Conservation (phyloP, 2,888 invertebrate species). For the Apotomis capreana region DNA sequence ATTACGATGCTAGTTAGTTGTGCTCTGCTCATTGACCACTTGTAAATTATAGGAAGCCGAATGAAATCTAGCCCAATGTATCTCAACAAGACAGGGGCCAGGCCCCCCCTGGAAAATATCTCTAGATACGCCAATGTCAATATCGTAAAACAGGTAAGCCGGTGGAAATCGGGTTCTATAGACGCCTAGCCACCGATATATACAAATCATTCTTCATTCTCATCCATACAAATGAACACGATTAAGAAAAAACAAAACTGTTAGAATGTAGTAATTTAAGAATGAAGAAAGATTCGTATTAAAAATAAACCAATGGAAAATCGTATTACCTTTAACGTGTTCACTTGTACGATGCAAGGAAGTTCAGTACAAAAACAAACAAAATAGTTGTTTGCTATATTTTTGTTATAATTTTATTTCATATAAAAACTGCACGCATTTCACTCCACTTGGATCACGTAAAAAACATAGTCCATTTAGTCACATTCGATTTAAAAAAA, state of each 20-base stretch:
- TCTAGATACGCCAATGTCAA: too few relatives aligned
- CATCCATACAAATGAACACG: constrained; percentile 73
- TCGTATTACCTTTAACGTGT: constrained; percentile 67
- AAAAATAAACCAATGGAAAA: constrained; percentile 34
- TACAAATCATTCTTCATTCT: constrained; percentile 69
- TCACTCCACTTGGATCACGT: background rate
- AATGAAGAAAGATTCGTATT: constrained; percentile 68
- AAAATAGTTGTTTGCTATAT: constrained; percentile 53
- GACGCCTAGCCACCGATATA: too few relatives aligned
- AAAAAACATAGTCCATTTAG: too few relatives aligned
- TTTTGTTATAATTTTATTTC: constrained; percentile 47
- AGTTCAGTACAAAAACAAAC: constrained; percentile 44
- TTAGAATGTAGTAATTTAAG: constrained; percentile 49
- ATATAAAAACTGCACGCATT: background rate
- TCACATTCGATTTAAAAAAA: background rate
- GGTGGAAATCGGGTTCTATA: too few relatives aligned
- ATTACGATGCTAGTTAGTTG: too few relatives aligned
- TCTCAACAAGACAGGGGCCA: too few relatives aligned
- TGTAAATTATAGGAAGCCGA: too few relatives aligned
- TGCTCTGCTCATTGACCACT: too few relatives aligned
- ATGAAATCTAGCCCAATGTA: too few relatives aligned
- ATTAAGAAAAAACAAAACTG: constrained; percentile 38
- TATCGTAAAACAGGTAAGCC: too few relatives aligned
- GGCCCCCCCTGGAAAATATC: too few relatives aligned
- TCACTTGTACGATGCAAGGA: constrained; percentile 59